A percentile compares a stretch with the other conserved stretches of the same genome.
phyloP scores from a whole-genome alignment of 2,797 vertebrate species.

The Brotula barbata region DNA sequence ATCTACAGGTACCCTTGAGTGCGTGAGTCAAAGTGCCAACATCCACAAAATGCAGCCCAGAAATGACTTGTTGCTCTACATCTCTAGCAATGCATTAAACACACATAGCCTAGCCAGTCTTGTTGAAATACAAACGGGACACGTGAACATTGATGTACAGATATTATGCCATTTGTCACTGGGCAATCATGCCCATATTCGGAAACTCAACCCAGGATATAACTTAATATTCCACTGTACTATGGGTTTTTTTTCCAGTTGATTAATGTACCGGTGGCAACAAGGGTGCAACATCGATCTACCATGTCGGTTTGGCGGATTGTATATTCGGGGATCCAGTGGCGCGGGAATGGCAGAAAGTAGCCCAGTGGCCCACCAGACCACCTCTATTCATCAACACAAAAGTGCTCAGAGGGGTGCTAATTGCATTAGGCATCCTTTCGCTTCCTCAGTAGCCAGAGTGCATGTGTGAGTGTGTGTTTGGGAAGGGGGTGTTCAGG shows the following conservation, averaged over 20 bases:
- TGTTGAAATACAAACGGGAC: too few species aligned
- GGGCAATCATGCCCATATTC: background rate
- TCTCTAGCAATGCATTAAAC: too few species aligned
- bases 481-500: conserved; percentile 44
- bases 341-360: conserved; percentile 74
- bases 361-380: conserved; percentile 73
- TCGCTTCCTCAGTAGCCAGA: conserved; percentile 67
- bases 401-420: conserved; percentile 83
- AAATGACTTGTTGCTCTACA: conserved; percentile 8
- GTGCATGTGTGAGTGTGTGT: conserved; percentile 27
- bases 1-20: conserved; percentile 48
- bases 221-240: conserved; percentile 2
- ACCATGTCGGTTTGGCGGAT: conserved; percentile 64
- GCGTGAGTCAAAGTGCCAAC: conserved; percentile 47
- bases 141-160: background rate
- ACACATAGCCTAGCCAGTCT: too few species aligned
- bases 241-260: conserved; percentile 7
- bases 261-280: conserved; percentile 44
- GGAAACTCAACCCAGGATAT: background rate
- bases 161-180: conserved; percentile 1
- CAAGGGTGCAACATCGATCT: conserved; percentile 54
- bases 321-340: conserved; percentile 70
- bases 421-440: conserved; percentile 83
- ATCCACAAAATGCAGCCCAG: conserved; percentile 27
- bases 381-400: conserved; percentile 82